Percentiles rank a stretch among this genome's conserved stretches.
Evolutionary conservation across 2,888 invertebrate genomes (phyloP).

Genomic region (Campopleginae sp.): DNA sequence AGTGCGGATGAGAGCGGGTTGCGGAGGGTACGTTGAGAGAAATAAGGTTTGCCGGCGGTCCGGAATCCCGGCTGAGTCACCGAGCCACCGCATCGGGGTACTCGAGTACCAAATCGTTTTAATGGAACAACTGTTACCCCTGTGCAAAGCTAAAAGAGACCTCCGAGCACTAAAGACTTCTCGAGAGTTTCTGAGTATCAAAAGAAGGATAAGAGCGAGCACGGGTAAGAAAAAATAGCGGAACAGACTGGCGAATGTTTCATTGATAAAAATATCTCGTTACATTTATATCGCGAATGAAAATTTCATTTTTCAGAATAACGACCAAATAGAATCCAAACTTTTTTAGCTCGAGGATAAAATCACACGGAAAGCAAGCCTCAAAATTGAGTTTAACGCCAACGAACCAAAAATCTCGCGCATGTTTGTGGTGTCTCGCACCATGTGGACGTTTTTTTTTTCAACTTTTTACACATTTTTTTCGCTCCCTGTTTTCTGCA

Average conservation of each 20-base stretch:
- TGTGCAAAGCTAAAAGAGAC: constrained; percentile 61
- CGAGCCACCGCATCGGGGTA: constrained; percentile 68
- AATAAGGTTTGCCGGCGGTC: constrained; percentile 51
- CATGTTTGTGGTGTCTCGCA: constrained; percentile 39
- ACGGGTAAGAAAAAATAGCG: background rate
- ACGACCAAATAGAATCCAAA: background rate
- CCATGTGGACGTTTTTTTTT: background rate
- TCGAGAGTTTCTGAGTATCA: constrained; percentile 12
- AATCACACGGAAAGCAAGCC: background rate
- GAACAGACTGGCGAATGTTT: background rate
- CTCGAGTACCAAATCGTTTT: constrained; percentile 81
- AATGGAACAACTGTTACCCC: constrained; percentile 81
- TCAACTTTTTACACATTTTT: background rate
- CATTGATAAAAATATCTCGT: background rate
- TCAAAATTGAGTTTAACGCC: constrained; percentile 36
- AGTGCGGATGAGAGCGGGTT: constrained; percentile 70
- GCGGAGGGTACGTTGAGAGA: constrained; percentile 26
- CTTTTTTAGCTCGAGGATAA: background rate
- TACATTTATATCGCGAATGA: background rate
- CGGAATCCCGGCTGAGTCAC: constrained; percentile 63
- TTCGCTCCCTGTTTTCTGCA: background rate
- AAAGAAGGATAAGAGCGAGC: constrained; percentile 15
- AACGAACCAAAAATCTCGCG: constrained; percentile 43
- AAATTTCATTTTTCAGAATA: background rate
- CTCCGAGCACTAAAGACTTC: constrained; percentile 45